Percentiles rank a stretch among this genome's conserved stretches.
phyloP scores from a whole-genome alignment of 2,888 invertebrate species.

The Heliconius charithonia region DNA sequence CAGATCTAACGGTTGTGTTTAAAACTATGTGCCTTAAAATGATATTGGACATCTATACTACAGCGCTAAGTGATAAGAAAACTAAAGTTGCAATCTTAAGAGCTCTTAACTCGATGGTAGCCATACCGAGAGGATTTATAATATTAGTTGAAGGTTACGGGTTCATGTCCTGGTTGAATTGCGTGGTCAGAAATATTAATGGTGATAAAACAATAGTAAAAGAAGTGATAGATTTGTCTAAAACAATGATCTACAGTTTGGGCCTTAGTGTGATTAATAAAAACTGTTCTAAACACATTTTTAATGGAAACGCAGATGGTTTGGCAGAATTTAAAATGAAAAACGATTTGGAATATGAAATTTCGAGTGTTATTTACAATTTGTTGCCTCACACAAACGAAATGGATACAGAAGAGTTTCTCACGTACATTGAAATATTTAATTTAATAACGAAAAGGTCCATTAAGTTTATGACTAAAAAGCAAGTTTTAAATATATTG shows the following conservation, averaged over 20 bases:
- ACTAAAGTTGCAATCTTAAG: constrained; percentile 87
- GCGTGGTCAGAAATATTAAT: constrained; percentile 58
- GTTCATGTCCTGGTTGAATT: constrained; percentile 87
- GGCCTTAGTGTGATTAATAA: constrained; percentile 61
- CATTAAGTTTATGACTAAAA: constrained; percentile 66
- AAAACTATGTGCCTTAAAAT: constrained; percentile 90
- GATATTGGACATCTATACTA: constrained; percentile 88
- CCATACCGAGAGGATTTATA: constrained; percentile 86
- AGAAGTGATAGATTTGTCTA: constrained; percentile 58
- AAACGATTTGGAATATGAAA: constrained; percentile 70
- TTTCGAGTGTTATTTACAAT: constrained; percentile 62
- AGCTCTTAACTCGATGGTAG: constrained; percentile 85
- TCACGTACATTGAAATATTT: constrained; percentile 60
- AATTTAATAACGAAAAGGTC: constrained; percentile 65
- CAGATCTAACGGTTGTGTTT: constrained; percentile 89
- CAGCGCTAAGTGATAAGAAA: constrained; percentile 85
- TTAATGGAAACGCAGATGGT: constrained; percentile 51
- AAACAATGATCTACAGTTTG: constrained; percentile 65
- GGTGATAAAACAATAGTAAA: constrained; percentile 61
- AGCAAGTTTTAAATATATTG: constrained; percentile 63
- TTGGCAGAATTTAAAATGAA: constrained; percentile 66
- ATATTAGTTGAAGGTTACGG: constrained; percentile 87
- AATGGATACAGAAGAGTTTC: constrained; percentile 60
- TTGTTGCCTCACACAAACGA: constrained; percentile 59
- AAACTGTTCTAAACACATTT: constrained; percentile 54